Evolutionary conservation across 2,113 vertebrate genomes (phyloP), one percentile per base, ranked within the genome.

Genomic region (Cavia aperea): DNA sequence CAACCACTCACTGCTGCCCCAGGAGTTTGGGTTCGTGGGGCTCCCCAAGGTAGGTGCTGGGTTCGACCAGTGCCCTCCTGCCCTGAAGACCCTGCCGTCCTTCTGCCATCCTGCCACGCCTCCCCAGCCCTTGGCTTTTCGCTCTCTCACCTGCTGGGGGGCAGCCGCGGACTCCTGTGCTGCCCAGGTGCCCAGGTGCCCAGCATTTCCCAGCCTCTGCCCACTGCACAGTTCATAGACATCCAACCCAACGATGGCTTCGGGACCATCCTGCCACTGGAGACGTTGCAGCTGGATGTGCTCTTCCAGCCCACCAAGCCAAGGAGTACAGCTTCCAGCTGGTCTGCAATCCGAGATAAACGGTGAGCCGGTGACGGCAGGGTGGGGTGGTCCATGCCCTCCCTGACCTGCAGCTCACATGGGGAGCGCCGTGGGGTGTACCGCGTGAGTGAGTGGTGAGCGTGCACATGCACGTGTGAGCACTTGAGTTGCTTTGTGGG

Each of bases 171-270:
- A 1, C 77, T 81, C 51, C 73, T 23, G 39, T 39, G 39, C 39
- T 39, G 39, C 39, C 39, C 39, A 39, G 39, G 39, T 39, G 26
- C 51, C 72, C 8, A 21, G 77, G 7, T 58, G 66, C 39, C 49
- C 54, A 43, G 12, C 7, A 23, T 29, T 81, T 63, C 4, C 49
- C 4, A 2, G 65, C 13, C 39, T 54, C 49, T 51, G 77, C 95
- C 79, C 2, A 3, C 72, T 83, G 87, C 89, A 33, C 97, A 99
- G 99, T 99, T 97, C 93, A 95, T 99, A 82, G 98, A 99, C 78
- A 94, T 99, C 92, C 98, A 99, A 58, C 99, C 99, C 65, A 98
- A 97, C 0, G 98, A 99, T 1, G 99, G 99, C 43, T 98, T 99
- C 88, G 99, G 99, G 70, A 98, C 97, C 1, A 95, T 99, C 93